phyloP scores from a whole-genome alignment of 2,797 vertebrate genomes.

The Anableps anableps region DNA sequence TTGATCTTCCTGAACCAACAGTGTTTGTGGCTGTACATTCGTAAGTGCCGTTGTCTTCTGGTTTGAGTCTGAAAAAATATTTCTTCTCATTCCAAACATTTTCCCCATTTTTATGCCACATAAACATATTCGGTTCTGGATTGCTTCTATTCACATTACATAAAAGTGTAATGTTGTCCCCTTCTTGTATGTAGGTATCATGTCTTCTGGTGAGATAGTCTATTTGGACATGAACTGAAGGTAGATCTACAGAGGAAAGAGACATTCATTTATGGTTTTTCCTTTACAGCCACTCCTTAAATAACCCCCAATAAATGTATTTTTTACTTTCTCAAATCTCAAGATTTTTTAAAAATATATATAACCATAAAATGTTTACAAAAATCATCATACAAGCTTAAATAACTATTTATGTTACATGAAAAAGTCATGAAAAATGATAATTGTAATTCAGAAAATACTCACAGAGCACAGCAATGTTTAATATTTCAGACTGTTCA shows the following conservation, averaged over 20 bases:
- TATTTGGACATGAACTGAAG: constrained; percentile 34
- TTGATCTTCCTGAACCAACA: background rate
- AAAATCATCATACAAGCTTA: background rate
- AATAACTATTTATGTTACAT: background rate
- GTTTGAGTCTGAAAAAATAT: rapidly evolving
- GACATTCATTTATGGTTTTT: background rate
- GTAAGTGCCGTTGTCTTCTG: constrained; percentile 27
- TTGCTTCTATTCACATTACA: constrained; percentile 54
- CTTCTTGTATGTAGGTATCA: rapidly evolving
- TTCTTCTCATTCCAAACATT: rapidly evolving
- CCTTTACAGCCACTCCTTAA: background rate
- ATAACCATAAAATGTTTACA: background rate
- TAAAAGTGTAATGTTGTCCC: constrained; percentile 10
- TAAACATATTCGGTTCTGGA: rapidly evolving
- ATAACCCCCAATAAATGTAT: background rate
- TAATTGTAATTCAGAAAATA: background rate
- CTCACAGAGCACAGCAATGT: constrained; percentile 64
- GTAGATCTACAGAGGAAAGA: constrained; percentile 61
- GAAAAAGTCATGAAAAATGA: background rate
- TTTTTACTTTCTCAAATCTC: background rate
- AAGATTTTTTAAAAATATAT: background rate
- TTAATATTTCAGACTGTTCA: rapidly evolving
- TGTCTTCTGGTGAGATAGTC: rapidly evolving
- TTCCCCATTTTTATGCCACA: background rate
- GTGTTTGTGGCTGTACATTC: constrained; percentile 28